These are phyloP conservation scores for Idaea aversata DNA, from an alignment of 2,888 invertebrate species.

Conservation along the genomic window DNA sequence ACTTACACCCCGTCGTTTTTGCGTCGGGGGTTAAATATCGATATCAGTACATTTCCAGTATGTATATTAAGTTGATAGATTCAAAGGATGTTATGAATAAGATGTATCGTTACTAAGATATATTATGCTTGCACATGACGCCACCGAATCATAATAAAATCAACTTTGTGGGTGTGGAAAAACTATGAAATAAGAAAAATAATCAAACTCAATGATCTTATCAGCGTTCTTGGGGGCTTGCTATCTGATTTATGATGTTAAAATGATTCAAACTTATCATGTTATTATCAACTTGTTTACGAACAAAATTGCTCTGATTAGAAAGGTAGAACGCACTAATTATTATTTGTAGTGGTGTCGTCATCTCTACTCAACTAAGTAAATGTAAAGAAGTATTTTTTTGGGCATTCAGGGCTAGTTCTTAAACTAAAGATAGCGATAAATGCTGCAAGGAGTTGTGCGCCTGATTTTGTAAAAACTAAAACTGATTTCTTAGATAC, in stretches of 20 bases:
- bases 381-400: not conserved
- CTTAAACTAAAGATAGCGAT: too few species aligned
- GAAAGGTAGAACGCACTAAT: slow-evolving; percentile 3
- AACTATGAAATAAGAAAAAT: not conserved
- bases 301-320: not conserved
- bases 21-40: too few species aligned
- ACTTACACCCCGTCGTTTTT: too few species aligned
- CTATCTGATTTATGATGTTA: not conserved
- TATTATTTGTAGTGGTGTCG: not conserved
- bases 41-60: too few species aligned
- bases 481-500: too few species aligned
- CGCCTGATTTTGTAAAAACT: too few species aligned
- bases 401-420: not conserved
- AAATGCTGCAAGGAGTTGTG: too few species aligned
- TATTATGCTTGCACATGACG: too few species aligned
- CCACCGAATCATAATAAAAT: too few species aligned
- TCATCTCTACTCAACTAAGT: not conserved
- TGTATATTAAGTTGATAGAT: too few species aligned
- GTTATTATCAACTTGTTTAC: not conserved
- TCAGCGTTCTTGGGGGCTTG: slow-evolving; percentile 1
- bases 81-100: too few species aligned
- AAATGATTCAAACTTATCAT: not conserved
- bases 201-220: not conserved
- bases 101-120: too few species aligned
- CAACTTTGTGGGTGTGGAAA: not conserved